These are phyloP conservation scores for Pseudorhombus dupliciocellatus DNA, from an alignment of 2,113 vertebrate genomes.

Conservation along the genomic window DNA sequence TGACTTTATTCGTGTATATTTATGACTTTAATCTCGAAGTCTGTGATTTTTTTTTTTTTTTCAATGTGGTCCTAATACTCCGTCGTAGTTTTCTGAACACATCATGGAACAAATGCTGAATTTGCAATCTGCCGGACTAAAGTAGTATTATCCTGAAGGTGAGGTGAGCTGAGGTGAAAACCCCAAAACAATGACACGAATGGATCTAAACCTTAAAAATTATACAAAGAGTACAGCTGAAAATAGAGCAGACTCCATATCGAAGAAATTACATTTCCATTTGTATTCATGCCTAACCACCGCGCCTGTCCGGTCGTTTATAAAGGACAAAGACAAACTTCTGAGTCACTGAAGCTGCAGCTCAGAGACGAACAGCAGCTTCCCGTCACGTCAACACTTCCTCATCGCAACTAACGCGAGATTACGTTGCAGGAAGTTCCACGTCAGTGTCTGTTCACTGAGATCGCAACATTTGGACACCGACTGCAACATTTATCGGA, in stretches of 20 bases:
- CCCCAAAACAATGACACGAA: background rate
- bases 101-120: background rate
- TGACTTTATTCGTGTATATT: no score
- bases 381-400: conserved; percentile 68
- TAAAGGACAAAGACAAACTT: no score
- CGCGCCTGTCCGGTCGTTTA: no score
- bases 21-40: no score
- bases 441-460: conserved; percentile 77
- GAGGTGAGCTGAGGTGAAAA: background rate
- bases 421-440: conserved; percentile 79
- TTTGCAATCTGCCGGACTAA: conserved; percentile 27
- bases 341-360: background rate
- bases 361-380: background rate
- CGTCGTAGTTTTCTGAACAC: no score
- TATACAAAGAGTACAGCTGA: background rate
- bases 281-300: no score
- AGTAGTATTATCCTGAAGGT: background rate
- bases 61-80: no score
- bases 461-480: conserved; percentile 39
- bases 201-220: background rate
- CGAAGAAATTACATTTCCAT: no score
- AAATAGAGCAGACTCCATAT: background rate
- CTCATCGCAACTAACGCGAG: conserved; percentile 58
- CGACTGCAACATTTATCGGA: conserved; percentile 23
- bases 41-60: no score